These are phyloP conservation scores for Microplitis manilae DNA, from an alignment of 2,888 invertebrate species.

Conservation along the genomic window DNA sequence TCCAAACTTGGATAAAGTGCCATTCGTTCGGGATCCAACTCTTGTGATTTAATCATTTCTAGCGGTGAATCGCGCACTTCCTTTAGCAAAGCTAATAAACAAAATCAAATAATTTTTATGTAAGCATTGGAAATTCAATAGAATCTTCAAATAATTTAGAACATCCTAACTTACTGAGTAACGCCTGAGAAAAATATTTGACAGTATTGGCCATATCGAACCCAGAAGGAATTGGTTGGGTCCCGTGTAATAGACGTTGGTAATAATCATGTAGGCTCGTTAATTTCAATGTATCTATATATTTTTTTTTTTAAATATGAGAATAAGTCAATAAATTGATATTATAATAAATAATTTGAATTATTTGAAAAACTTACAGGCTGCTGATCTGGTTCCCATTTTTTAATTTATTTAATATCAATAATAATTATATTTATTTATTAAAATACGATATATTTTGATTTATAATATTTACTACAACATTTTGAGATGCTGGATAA, in stretches of 20 bases:
- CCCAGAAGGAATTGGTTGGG: constrained; percentile 93
- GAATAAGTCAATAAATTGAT: not conserved
- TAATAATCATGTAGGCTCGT: constrained; percentile 97
- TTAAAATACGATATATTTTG: not conserved
- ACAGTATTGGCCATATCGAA: constrained; percentile 97
- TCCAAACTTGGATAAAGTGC: constrained; percentile 96
- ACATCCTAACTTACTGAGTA: constrained; percentile 83
- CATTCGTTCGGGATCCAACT: constrained; percentile 89
- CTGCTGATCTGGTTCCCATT: constrained; percentile 95
- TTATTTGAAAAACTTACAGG: constrained; percentile 80
- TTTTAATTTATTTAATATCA: constrained; percentile 55
- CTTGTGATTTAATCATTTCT: constrained; percentile 90
- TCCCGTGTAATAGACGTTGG: constrained; percentile 90
- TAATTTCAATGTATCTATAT: constrained; percentile 95
- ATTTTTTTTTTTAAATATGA: not conserved
- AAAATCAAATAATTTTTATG: constrained; percentile 29
- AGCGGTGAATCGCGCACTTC: constrained; percentile 95
- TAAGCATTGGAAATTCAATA: not conserved
- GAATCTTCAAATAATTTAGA: not conserved
- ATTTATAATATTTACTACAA: not conserved
- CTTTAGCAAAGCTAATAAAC: constrained; percentile 87
- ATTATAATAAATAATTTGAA: not conserved
- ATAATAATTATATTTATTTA: constrained; percentile 13
- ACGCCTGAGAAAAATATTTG: constrained; percentile 97
- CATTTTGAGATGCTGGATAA: constrained; percentile 2